Base-by-base conservation (phyloP, 1,140 invertebrate genomes). In the Hypsibius dujardini region DNA sequence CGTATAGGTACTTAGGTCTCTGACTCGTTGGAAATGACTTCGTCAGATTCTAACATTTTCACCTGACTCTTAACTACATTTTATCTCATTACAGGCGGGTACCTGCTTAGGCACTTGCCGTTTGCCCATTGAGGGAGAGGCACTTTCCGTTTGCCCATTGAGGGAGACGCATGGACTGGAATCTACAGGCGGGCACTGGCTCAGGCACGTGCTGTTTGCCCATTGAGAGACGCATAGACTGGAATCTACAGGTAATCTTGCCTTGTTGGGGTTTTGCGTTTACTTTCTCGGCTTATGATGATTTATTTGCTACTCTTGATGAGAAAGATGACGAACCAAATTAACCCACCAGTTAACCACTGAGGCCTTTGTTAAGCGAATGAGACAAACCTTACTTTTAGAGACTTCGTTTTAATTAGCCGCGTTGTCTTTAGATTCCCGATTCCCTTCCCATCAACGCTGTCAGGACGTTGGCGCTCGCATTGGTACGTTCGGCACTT, bases 241-340 rank as follows among this genome's bases (percentile, higher is more conserved):
- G 28, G 28, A 28, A 28, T 28, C 28, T 28, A 28, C 28, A 28
- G 28, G 28, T 28, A 28, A 28, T 28, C 28, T 28, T 28, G 28
- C 28, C 28, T 28, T 28, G 28, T 28, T 28, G 28, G 28, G 28
- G 28, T 28, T 28, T 28, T n/a, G 50, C 50, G 7, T 56, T 56
- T 56, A n/a, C n/a, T 56, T n/a, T n/a, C n/a, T 12, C 50, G 7
- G 50, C n/a, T n/a, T 12, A 56, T 56, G 50, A 56, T 56, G 7
- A 67, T 67, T 45, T 67, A 67, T 67, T 67, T 67, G 62, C 62
- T 67, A 67, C 62, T 67, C 62, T 67, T 67, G 62, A 67, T 12
- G 3, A 3, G 28, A 28, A 7, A 45, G 12, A 67, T 67, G 62
- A 67, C 62, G 62, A 67, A 12, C 7, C 7, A 56, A n/a, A 56